phyloP scores from a whole-genome alignment of 2,113 vertebrate species.

The Chaetorhynchus papuensis region DNA sequence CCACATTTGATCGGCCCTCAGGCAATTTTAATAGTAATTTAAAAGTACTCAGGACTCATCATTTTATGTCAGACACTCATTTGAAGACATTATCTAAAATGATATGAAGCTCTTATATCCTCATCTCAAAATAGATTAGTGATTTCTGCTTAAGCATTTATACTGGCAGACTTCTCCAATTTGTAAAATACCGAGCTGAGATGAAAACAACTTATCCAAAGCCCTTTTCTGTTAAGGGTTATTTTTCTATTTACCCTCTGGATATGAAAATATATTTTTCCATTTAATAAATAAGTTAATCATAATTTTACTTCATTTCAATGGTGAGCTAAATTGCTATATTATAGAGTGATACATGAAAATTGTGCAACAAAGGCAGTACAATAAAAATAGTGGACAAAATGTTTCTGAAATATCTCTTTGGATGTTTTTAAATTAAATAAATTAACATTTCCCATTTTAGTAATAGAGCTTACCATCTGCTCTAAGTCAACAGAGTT shows the following conservation, averaged over 20 bases:
- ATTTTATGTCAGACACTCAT: conserved; percentile 49
- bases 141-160: conserved; percentile 15
- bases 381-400: neutral
- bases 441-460: neutral
- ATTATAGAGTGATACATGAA: neutral
- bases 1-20: neutral
- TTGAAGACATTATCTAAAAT: conserved; percentile 54
- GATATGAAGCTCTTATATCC: conserved; percentile 19
- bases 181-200: neutral
- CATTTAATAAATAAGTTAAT: conserved; percentile 26
- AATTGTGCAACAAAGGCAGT: neutral
- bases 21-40: conserved; percentile 55
- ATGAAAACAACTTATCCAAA: neutral
- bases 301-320: neutral
- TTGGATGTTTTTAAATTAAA: neutral
- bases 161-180: neutral
- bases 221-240: neutral
- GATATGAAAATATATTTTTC: neutral
- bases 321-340: neutral
- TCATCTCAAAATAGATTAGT: conserved; percentile 41
- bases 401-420: neutral
- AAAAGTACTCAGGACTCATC: conserved; percentile 27
- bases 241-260: neutral
- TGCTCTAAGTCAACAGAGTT: neutral
- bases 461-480: neutral